Evolutionary conservation across 2,797 vertebrate species (phyloP).

Genomic region (Ciconia nigra): DNA sequence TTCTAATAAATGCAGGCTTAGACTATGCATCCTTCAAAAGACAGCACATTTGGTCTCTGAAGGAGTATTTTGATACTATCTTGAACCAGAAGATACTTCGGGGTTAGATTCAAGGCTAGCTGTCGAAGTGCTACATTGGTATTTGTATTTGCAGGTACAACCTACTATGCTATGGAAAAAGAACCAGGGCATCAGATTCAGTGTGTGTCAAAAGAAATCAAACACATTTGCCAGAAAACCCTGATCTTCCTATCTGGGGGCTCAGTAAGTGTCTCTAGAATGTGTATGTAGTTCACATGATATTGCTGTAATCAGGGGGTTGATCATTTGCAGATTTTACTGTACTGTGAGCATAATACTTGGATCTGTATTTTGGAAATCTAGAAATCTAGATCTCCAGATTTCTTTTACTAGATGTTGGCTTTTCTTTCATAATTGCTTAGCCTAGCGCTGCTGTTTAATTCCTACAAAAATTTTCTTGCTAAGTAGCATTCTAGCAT

Average conservation of each 20-base stretch:
- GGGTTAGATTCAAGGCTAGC: not conserved
- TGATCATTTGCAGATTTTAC: not conserved
- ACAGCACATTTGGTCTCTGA: not conserved
- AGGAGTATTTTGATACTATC: not conserved
- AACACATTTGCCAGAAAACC: not conserved
- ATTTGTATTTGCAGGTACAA: not conserved
- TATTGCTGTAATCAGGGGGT: not conserved
- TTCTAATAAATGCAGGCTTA: not conserved
- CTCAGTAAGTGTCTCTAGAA: not conserved
- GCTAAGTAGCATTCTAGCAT: not conserved
- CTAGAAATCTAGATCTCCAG: not conserved
- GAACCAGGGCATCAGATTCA: too few species aligned
- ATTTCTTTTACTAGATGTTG: not conserved
- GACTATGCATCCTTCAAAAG: not conserved
- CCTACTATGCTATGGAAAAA: not conserved
- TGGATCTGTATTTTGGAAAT: not conserved
- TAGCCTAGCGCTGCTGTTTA: not conserved
- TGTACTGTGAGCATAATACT: not conserved
- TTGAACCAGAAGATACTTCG: not conserved
- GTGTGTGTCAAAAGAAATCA: not conserved
- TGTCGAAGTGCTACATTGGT: not conserved
- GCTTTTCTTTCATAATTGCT: not conserved
- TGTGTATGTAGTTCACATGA: not conserved
- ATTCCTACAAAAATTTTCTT: not conserved
- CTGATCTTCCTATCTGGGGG: not conserved